Evolutionary conservation across 2,797 vertebrate species (phyloP).

Genomic region (Luscinia megarhynchos): DNA sequence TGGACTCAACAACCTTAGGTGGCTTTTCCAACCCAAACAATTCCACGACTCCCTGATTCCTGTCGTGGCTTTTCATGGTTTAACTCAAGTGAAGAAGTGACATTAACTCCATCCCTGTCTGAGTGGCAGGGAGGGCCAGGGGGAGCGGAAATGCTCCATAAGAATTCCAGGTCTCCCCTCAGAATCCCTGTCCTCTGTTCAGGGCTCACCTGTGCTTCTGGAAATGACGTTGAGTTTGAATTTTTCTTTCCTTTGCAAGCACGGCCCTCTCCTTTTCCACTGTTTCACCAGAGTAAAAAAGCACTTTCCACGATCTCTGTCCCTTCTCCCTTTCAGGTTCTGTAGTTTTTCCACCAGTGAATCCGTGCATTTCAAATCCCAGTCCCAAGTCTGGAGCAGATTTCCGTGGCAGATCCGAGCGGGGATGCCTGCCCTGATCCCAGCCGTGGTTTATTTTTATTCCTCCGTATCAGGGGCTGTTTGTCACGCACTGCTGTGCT

Average conservation of each 20-base stretch:
- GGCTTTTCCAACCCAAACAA: background rate
- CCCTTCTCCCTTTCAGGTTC: background rate
- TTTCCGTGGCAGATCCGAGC: constrained; percentile 40
- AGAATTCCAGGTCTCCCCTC: background rate
- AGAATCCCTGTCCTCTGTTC: background rate
- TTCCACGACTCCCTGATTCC: background rate
- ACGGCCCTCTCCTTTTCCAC: background rate
- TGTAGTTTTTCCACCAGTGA: background rate
- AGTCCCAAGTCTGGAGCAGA: constrained; percentile 14
- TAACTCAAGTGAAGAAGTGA: background rate
- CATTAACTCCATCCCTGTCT: background rate
- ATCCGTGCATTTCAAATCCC: background rate
- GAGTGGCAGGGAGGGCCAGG: background rate
- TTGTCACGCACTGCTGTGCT: constrained; percentile 61
- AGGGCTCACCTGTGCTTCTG: background rate
- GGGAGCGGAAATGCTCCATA: background rate
- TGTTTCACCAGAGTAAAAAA: background rate
- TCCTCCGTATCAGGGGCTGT: constrained; percentile 38
- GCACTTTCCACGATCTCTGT: background rate
- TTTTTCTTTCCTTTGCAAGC: background rate
- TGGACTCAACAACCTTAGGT: background rate
- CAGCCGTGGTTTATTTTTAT: constrained; percentile 54
- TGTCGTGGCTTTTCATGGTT: background rate
- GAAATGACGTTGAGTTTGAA: background rate
- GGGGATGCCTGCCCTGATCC: background rate